phyloP scores from a whole-genome alignment of 2,888 invertebrate species.

The Agrilus cyanescens region DNA sequence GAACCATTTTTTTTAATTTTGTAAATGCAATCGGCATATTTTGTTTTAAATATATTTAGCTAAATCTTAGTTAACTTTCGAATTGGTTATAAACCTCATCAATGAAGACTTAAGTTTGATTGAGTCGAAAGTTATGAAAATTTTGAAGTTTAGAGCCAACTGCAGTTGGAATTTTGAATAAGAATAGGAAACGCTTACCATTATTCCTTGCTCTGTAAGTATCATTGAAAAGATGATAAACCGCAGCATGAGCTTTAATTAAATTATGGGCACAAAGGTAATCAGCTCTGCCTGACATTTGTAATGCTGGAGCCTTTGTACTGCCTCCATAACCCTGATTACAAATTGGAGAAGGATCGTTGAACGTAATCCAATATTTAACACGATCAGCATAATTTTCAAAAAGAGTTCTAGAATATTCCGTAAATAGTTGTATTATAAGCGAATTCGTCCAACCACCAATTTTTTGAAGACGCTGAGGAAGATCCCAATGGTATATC shows the following conservation, averaged over 20 bases:
- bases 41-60: too few relatives aligned
- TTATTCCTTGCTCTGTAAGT: slow-evolving; percentile 33
- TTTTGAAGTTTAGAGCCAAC: background rate
- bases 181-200: too few relatives aligned
- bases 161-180: too few relatives aligned
- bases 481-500: slow-evolving; percentile 29
- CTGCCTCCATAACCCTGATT: slow-evolving; percentile 7
- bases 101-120: too few relatives aligned
- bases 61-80: too few relatives aligned
- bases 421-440: slow-evolving; percentile 40
- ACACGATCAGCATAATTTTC: slow-evolving; percentile 14
- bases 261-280: slow-evolving; percentile 52
- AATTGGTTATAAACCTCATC: too few relatives aligned
- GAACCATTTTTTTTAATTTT: too few relatives aligned
- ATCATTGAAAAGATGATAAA: slow-evolving; percentile 41
- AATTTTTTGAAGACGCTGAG: slow-evolving; percentile 35
- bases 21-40: too few relatives aligned
- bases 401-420: slow-evolving; percentile 38
- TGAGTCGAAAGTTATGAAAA: background rate
- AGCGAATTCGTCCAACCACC: slow-evolving; percentile 51
- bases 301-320: slow-evolving; percentile 35
- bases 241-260: too few relatives aligned
- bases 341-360: slow-evolving; percentile 16
- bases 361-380: slow-evolving; percentile 17
- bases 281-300: slow-evolving; percentile 40